Evolutionary conservation across 2,888 invertebrate genomes (phyloP), one percentile per base, ranked within the genome.

Genomic region (Phyllotreta striolata): DNA sequence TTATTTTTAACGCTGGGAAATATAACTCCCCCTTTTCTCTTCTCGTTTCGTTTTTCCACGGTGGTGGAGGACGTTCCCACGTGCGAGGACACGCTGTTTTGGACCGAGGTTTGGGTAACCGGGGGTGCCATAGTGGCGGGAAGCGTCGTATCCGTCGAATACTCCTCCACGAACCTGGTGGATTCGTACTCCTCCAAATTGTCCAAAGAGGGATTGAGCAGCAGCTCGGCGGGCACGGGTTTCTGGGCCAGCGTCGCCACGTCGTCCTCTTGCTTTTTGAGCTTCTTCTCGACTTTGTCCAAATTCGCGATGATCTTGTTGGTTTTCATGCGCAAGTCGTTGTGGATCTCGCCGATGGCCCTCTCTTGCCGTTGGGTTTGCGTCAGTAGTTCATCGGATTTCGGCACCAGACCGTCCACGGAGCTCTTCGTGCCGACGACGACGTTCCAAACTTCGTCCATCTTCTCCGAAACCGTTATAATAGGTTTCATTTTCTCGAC

Each of bases 1-100:
- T 95, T 95, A 81, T 94, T 94, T 83, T 94, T 94, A 56, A 94
- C 91, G 79, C 93, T 93, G 7, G 95, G 95, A 83, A 95, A 95
- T 80, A 95, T 94, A 74, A 95, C 89, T 64, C 92, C 92, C 41
- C 92, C 91, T 81, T 92, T 93, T 69, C 92, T 86, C 60, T 83
- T 82, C 49, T 82, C 82, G 1, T 74, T 63, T 35, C 79, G 72
- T 62, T 86, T 86, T 43, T 85, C 81, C 52, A 82, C 82, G n/a
- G 83, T 80, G 4, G 65, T 68, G 39, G 47, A 44, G 9, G 56
- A 46, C 9, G 55, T 43, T 14, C 60, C 54, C 10, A 70, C 68
- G 46, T 70, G 67, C 35, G 73, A 71, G 7, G 64, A 63, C 9
- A 63, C 64, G 39, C 54, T 65, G 41, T 72, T 72, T 8, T 66